Base-by-base conservation (phyloP, 2,888 invertebrate genomes). In the Axea sp. region DNA sequence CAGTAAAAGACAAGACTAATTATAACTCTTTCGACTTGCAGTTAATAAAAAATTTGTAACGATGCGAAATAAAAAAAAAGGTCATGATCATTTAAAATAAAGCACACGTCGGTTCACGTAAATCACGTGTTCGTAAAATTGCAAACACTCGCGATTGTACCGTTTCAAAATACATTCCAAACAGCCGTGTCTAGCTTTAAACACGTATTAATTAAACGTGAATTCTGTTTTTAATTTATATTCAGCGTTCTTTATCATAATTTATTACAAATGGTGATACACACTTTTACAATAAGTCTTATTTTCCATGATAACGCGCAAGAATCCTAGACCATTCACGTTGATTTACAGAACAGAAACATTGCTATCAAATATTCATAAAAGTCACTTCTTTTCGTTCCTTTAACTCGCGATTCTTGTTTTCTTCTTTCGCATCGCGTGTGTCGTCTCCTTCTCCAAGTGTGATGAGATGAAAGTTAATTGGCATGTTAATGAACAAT, bases 401-500 rank as follows among this genome's bases (percentile, higher is more conserved):
- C 33, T 30, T 51, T 26, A 35, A 17, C 39, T 35, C 3, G 8
- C n/a, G 9, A 11, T 24, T 67, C 64, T 62, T 67, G 57, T 62
- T 59, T 41, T 47, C 49, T 41, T 37, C 28, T 62, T 43, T 39
- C 8, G 39, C 43, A 51, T 62, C 17, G 11, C 43, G 19, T 45
- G 24, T 37, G 43, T 65, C 51, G 43, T 43, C 35, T 39, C 37
- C 45, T 45, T 57, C 49, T 26, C 49, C 31, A 45, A 69, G 55
- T 68, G 75, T 72, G 71, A 74, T 77, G 80, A 82, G 80, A 81
- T 77, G 77, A 76, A 78, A 81, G 80, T 82, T 84, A 83, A 85
- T 83, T 81, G 83, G 78, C 79, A 81, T 78, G 82, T 82, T 84
- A 83, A 84, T 84, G 82, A 84, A 83, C 82, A 82, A 83, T 84